Evolutionary conservation across 1,140 invertebrate species (phyloP), one percentile per base, ranked within the genome.

Genomic region (Chymomyza costata): DNA sequence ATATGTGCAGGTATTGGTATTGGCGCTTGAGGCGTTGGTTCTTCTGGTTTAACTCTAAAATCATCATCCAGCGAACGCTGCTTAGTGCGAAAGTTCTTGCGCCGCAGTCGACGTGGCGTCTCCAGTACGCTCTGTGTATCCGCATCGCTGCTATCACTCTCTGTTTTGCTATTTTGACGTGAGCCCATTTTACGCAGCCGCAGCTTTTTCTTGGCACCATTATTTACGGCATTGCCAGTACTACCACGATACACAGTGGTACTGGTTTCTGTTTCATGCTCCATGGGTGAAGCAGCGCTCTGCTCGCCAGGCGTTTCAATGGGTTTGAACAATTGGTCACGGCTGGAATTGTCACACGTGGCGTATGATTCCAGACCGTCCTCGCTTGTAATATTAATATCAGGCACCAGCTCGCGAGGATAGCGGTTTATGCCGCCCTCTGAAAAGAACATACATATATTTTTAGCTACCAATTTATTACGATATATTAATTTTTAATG

Each of bases 101-200:
- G 65, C 0, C 84, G 85, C 18, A 84, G 18, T 2, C 82, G 67
- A 32, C 84, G 61, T 13, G 81, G 83, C 0, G 83, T 80, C 60
- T 85, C 84, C 28, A 87, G 74, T 13, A 73, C 76, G 48, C 86
- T 86, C 11, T 86, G 86, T 34, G 85, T 83, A 18, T 86, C 78
- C 43, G 82, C 64, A 52, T 88, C 86, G 39, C 84, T 87, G 62
- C 68, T 84, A 40, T 87, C 86, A 56, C 84, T 86, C 57, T 86
- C 84, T n/a, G 84, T 85, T 55, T 86, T 86, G 51, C 82, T 86
- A 45, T 85, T 86, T 48, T 86, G 84, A 0, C 84, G 60, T 0
- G 84, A 86, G 0, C 84, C 84, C 56, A 84, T 76, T 43, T 85
- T 84, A n/a, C 84, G 68, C n/a, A 86, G 49, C 0, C 84, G 71